Evolutionary conservation across 2,888 invertebrate genomes (phyloP).

Genomic region (Drosophila acutilabella): DNA sequence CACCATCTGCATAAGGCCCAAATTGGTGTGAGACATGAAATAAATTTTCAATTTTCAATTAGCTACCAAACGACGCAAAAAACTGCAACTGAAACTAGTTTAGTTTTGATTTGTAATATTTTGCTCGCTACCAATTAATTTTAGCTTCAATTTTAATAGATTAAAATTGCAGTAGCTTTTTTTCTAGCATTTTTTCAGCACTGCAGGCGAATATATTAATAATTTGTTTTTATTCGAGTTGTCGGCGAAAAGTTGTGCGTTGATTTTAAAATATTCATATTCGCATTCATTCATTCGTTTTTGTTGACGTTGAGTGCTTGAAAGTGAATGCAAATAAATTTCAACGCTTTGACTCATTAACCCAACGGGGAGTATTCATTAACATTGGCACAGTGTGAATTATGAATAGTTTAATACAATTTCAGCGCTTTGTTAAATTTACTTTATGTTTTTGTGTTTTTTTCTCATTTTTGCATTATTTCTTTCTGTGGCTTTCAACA

Average conservation of each 20-base stretch:
- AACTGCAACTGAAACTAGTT: conserved; percentile 48
- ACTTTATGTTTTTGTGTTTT: conserved; percentile 13
- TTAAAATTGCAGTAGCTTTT: not conserved
- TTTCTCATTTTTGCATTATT: conserved; percentile 13
- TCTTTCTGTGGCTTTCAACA: conserved; percentile 25
- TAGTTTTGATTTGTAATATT: conserved; percentile 19
- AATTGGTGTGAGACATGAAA: conserved; percentile 25
- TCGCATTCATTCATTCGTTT: conserved; percentile 42
- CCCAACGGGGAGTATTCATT: conserved; percentile 76
- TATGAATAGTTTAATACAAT: conserved; percentile 61
- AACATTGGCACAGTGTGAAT: conserved; percentile 60
- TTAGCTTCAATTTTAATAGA: conserved; percentile 64
- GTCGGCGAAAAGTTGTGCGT: conserved; percentile 37
- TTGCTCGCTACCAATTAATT: conserved; percentile 61
- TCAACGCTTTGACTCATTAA: conserved; percentile 78
- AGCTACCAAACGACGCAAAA: conserved; percentile 43
- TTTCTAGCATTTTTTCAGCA: no score
- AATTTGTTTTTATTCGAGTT: conserved; percentile 45
- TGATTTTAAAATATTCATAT: conserved; percentile 60
- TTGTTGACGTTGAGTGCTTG: conserved; percentile 35
- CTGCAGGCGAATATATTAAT: conserved; percentile 37
- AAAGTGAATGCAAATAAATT: conserved; percentile 79
- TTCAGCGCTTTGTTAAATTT: conserved; percentile 49
- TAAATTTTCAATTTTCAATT: conserved; percentile 67
- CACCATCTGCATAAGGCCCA: conserved; percentile 46